Conservation (phyloP, 2,888 invertebrate species). For the Hirtodrosophila histrioides region DNA sequence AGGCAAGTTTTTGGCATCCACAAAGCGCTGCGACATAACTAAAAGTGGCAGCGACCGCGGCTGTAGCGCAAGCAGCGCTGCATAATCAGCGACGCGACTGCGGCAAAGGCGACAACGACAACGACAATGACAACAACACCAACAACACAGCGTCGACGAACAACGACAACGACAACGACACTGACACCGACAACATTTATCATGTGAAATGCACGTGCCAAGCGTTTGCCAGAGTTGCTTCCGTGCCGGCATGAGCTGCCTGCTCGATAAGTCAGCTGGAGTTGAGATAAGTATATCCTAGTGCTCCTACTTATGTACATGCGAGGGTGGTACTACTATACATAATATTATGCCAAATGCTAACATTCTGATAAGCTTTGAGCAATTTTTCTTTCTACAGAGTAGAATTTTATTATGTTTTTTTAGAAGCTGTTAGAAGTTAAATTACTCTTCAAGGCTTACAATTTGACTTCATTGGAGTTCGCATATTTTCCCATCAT, state of each 20-base stretch:
- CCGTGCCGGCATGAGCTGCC: conserved; percentile 45
- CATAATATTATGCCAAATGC: too few species aligned
- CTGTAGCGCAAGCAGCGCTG: conserved; percentile 49
- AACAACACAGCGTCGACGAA: conserved; percentile 34
- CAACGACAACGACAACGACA: conserved; percentile 14
- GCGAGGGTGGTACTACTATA: conserved; percentile 24
- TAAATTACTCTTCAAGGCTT: too few species aligned
- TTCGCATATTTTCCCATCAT: too few species aligned
- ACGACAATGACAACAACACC: conserved; percentile 17
- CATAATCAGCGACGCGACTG: conserved; percentile 65
- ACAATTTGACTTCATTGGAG: too few species aligned
- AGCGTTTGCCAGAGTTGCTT: conserved; percentile 70
- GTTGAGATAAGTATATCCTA: conserved; percentile 22
- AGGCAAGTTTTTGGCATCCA: conserved; percentile 65
- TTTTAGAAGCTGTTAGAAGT: too few species aligned
- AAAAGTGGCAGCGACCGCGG: conserved; percentile 26
- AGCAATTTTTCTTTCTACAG: too few species aligned
- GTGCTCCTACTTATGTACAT: not conserved
- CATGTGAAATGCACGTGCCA: conserved; percentile 77
- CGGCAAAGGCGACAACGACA: conserved; percentile 39
- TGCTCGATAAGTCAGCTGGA: conserved; percentile 50
- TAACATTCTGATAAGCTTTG: too few species aligned
- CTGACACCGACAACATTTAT: conserved; percentile 67
- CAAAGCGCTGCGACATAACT: conserved; percentile 40
- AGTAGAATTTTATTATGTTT: not conserved